A percentile compares a stretch with the other conserved stretches of the same genome.
These are phyloP conservation scores for Gulo gulo DNA, from an alignment of 2,113 vertebrate species.

Conservation along the genomic window DNA sequence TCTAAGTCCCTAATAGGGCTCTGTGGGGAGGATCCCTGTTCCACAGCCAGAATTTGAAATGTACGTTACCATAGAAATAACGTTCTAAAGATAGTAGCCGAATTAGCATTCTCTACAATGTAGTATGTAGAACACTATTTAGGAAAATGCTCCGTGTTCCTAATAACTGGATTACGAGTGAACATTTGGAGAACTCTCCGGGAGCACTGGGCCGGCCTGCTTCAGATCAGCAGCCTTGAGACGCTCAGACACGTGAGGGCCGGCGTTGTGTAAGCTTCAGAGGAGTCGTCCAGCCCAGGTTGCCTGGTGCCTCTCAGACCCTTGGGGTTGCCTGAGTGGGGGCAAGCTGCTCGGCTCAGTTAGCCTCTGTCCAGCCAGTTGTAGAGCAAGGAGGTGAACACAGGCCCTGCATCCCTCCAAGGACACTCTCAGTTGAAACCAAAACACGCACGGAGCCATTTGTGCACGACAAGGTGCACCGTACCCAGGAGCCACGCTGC, in stretches of 20 bases:
- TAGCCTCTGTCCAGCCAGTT: neutral
- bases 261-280: accelerated
- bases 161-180: too few species aligned
- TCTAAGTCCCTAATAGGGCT: neutral
- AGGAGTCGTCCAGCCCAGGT: accelerated
- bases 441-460: accelerated
- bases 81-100: neutral
- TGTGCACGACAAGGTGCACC: accelerated
- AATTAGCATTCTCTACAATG: neutral
- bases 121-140: neutral
- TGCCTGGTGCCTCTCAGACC: accelerated
- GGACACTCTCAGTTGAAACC: neutral
- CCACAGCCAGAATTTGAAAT: neutral
- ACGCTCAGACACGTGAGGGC: accelerated
- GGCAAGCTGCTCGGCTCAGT: accelerated
- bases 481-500: neutral
- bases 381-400: accelerated
- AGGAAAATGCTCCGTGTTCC: neutral
- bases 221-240: neutral
- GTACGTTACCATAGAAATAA: neutral
- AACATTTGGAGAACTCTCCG: neutral
- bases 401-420: neutral
- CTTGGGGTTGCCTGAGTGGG: accelerated
- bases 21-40: neutral
- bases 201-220: accelerated